Percentiles rank a stretch among this genome's conserved stretches.
These are phyloP conservation scores for Pyrrhia umbra DNA, from an alignment of 2,888 invertebrate species.

Conservation along the genomic window DNA sequence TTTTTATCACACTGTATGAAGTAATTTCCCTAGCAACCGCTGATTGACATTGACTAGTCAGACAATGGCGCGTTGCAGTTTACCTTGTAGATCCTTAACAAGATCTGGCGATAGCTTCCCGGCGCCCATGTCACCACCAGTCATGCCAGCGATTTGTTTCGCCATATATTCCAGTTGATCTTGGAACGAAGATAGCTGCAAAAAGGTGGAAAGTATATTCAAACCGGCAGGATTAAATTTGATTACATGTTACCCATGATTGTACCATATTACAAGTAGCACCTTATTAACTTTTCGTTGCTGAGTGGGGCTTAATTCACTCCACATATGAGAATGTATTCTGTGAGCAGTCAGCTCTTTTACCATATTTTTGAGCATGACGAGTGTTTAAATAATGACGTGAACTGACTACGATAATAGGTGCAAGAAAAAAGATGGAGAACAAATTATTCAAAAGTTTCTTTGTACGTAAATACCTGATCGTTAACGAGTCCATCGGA, in stretches of 20 bases:
- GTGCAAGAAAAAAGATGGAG: too few relatives aligned
- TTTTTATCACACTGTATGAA: background rate
- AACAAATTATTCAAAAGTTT: too few relatives aligned
- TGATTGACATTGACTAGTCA: background rate
- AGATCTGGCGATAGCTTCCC: constrained; percentile 77
- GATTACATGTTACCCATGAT: too few relatives aligned
- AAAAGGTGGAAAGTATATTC: constrained; percentile 39
- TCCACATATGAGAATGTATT: too few relatives aligned
- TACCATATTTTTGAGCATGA: too few relatives aligned
- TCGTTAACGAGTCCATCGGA: constrained; percentile 71
- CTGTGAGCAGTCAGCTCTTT: too few relatives aligned
- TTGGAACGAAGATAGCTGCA: constrained; percentile 86
- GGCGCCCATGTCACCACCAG: constrained; percentile 57
- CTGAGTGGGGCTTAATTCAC: too few relatives aligned
- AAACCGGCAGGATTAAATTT: background rate
- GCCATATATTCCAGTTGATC: constrained; percentile 85
- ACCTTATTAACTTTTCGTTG: too few relatives aligned
- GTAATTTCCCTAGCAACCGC: background rate
- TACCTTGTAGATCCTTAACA: constrained; percentile 82
- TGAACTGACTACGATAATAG: too few relatives aligned
- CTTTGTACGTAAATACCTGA: too few relatives aligned
- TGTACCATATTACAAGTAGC: too few relatives aligned
- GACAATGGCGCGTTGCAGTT: background rate
- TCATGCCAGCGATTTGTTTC: constrained; percentile 71
- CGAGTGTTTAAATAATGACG: too few relatives aligned